Base-by-base conservation (phyloP, 2,797 vertebrate species). In the Champsocephalus esox region DNA sequence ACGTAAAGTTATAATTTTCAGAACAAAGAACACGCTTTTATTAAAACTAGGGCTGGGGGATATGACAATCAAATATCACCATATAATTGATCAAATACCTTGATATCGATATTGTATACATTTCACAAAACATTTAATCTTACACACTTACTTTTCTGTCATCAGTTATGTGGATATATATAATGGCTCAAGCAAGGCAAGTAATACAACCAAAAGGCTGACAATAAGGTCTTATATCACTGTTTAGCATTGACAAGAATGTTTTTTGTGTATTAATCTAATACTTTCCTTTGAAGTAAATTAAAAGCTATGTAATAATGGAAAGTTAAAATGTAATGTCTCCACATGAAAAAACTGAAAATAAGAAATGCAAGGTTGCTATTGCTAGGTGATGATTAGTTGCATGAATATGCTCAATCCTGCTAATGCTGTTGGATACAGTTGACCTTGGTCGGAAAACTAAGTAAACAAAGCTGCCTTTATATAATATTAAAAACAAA, bases 171-270 rank as follows among this genome's bases (percentile, higher is more conserved):
- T 28, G 28, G 28, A 28, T 28, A 28, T 28, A 28, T 28, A 28
- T 28, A 28, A 28, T 28, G 28, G 28, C 28, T 28, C 28, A 28
- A 28, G 28, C 28, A 28, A 28, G 28, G 28, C 28, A 4, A 28
- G 28, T 5, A 28, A 28, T 28, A 28, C 1, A 28, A 28, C 34
- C 63, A 84, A 59, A 79, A 59, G 43, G 49, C 41, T 57, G 11
- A 13, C 1, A 61, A 59, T 69, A 56, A 48, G 1, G 19, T 28
- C 19, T 3, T n/a, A 48, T 12, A 62, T 9, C 50, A 9, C 11
- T 43, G 56, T 56, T 61, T 56, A 16, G 43, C 6, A 50, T 13
- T 54, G 14, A 54, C 11, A 28, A 32, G 1, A 57, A 8, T 8
- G 2, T 0, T 48, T 52, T 61, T 69, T 63, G 61, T 3, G 7